phyloP scores from a whole-genome alignment of 2,888 invertebrate species.

The Eutolmus rufibarbis region DNA sequence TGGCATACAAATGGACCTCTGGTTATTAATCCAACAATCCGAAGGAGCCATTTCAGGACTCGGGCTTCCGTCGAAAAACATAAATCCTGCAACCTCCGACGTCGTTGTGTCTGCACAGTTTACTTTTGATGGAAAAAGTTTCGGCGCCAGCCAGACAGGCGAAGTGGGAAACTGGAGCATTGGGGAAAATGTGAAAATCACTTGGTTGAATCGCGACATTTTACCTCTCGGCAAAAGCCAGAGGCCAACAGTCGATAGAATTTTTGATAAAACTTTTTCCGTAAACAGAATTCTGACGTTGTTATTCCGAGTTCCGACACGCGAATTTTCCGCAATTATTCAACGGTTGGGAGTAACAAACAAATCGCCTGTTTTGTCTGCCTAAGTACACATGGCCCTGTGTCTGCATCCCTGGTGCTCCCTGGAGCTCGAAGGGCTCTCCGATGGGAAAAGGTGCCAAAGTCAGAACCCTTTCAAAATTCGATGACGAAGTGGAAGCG shows the following conservation, averaged over 20 bases:
- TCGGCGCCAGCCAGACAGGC: constrained; percentile 34
- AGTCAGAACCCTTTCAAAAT: neutral
- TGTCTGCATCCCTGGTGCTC: neutral
- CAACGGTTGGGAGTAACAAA: neutral
- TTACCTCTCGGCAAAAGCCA: neutral
- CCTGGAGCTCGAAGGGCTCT: neutral
- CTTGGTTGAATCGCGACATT: neutral
- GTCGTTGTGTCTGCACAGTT: constrained; percentile 15
- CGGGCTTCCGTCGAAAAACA: neutral
- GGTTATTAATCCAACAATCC: neutral
- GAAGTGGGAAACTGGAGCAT: constrained; percentile 11
- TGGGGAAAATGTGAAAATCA: neutral
- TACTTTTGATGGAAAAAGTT: constrained; percentile 25
- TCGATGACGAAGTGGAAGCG: neutral
- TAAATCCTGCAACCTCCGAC: constrained; percentile 14
- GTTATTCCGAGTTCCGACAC: neutral
- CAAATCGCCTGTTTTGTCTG: neutral
- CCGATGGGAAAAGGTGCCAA: neutral
- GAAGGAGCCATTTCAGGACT: neutral
- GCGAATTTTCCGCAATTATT: neutral
- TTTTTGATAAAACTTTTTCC: neutral
- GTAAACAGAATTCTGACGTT: neutral
- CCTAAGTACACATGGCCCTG: neutral
- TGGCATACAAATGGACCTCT: neutral
- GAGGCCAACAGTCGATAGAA: neutral